Percentiles rank a stretch among this genome's conserved stretches.
Conservation (phyloP, 2,888 invertebrate species). For the Nymphalis c-album region DNA sequence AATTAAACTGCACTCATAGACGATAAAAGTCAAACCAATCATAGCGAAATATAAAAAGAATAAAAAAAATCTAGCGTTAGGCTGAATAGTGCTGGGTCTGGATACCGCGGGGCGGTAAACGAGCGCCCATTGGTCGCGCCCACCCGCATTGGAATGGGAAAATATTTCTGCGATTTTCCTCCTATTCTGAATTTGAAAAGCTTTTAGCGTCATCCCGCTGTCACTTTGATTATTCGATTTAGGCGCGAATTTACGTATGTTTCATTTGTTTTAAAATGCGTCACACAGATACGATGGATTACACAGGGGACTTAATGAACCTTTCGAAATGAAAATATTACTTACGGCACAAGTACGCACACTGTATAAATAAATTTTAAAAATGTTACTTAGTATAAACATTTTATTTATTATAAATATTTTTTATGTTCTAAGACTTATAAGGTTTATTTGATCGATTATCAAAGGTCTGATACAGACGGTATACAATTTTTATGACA, state of each 20-base stretch:
- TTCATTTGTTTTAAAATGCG: slow-evolving; percentile 52
- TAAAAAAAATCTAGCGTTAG: slow-evolving; percentile 16
- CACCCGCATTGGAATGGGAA: slow-evolving; percentile 71
- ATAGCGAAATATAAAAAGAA: not conserved
- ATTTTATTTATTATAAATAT: too few species aligned
- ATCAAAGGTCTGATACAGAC: too few species aligned
- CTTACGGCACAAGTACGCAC: not conserved
- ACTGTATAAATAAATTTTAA: not conserved
- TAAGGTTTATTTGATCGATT: too few species aligned
- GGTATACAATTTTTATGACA: too few species aligned
- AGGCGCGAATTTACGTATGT: slow-evolving; percentile 42
- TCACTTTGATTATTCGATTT: slow-evolving; percentile 43
- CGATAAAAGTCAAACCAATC: not conserved
- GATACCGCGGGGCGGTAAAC: slow-evolving; percentile 48
- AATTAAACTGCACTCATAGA: not conserved
- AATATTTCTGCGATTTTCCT: slow-evolving; percentile 66
- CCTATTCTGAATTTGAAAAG: slow-evolving; percentile 66
- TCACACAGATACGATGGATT: slow-evolving; percentile 61
- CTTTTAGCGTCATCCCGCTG: slow-evolving; percentile 73
- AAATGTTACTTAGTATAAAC: not conserved
- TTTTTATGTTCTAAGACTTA: too few species aligned
- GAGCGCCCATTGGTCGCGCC: slow-evolving; percentile 76
- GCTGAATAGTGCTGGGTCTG: slow-evolving; percentile 43
- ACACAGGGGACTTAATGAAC: slow-evolving; percentile 49
- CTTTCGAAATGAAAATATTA: slow-evolving; percentile 8